These are phyloP conservation scores for Brachyistius frenatus DNA, from an alignment of 2,113 vertebrate species.

Conservation along the genomic window DNA sequence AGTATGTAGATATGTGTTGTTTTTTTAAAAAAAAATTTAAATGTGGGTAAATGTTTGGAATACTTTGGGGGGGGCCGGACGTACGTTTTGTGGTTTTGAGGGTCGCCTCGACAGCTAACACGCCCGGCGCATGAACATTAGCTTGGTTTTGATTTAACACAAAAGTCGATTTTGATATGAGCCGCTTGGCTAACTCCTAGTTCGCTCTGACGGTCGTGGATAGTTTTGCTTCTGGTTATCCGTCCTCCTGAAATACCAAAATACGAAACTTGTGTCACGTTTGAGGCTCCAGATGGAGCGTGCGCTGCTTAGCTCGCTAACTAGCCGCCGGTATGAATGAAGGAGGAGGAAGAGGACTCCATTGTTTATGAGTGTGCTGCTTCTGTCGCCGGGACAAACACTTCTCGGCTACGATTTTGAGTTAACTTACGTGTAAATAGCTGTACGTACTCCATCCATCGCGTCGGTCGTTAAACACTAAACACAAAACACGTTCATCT, in stretches of 20 bases:
- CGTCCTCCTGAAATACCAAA: too few relatives aligned
- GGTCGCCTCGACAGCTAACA: conserved; percentile 13
- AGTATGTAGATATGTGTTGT: rapidly evolving
- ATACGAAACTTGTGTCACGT: too few relatives aligned
- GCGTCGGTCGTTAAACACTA: background rate
- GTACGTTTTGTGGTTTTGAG: background rate
- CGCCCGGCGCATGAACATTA: conserved; percentile 13
- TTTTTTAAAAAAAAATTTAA: too few relatives aligned
- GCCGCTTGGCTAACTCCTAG: too few relatives aligned
- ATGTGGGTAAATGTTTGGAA: background rate
- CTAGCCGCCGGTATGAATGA: conserved; percentile 45
- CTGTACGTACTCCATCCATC: background rate
- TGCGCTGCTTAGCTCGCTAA: conserved; percentile 35
- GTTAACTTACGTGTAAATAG: background rate
- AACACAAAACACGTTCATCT: background rate
- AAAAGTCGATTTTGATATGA: background rate
- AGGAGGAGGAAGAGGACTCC: background rate
- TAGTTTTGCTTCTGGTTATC: background rate
- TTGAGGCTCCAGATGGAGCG: too few relatives aligned
- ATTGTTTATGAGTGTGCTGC: conserved; percentile 36
- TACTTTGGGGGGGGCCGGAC: background rate
- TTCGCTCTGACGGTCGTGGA: background rate
- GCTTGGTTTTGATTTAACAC: conserved; percentile 10
- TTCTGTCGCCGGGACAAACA: background rate
- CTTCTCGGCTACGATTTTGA: background rate